Conservation (phyloP, 2,797 vertebrate species). For the Liparis tanakae region DNA sequence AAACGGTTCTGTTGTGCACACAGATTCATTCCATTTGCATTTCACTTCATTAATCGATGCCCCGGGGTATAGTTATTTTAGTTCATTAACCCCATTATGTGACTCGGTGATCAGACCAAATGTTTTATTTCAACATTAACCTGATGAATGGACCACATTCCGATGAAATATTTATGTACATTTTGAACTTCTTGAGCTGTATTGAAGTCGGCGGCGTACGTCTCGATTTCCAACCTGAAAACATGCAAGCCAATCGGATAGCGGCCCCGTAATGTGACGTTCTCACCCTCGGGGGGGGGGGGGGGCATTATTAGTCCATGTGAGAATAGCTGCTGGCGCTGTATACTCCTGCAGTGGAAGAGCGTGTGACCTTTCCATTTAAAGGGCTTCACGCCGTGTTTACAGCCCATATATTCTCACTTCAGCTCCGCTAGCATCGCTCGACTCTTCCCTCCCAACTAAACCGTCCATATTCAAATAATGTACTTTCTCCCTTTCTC, state of each 20-base stretch:
- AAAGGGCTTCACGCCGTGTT: constrained; percentile 45
- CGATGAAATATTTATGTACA: not conserved
- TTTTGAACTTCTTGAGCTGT: not conserved
- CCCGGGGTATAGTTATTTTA: constrained; percentile 29
- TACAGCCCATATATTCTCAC: constrained; percentile 18
- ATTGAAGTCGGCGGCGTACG: not conserved
- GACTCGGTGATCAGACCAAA: constrained; percentile 16
- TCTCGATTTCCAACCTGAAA: not conserved
- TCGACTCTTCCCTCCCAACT: constrained; percentile 5
- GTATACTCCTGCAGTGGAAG: not conserved
- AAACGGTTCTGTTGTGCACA: constrained; percentile 41
- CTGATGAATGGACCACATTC: not conserved
- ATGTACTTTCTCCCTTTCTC: constrained; percentile 10
- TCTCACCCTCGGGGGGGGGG: constrained; percentile 5
- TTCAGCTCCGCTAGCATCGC: not conserved
- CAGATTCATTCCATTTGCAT: constrained; percentile 59
- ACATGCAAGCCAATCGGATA: not conserved
- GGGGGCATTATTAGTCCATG: constrained; percentile 8
- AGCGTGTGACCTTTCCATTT: constrained; percentile 60
- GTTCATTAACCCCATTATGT: constrained; percentile 42
- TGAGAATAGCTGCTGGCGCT: constrained; percentile 24
- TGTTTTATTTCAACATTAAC: constrained; percentile 14
- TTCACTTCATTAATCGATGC: constrained; percentile 44
- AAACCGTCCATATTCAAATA: constrained; percentile 29
- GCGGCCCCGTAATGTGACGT: constrained; percentile 4